Evolutionary conservation across 2,113 vertebrate genomes (phyloP), one percentile per base, ranked within the genome.

Genomic region (Heterocephalus glaber): DNA sequence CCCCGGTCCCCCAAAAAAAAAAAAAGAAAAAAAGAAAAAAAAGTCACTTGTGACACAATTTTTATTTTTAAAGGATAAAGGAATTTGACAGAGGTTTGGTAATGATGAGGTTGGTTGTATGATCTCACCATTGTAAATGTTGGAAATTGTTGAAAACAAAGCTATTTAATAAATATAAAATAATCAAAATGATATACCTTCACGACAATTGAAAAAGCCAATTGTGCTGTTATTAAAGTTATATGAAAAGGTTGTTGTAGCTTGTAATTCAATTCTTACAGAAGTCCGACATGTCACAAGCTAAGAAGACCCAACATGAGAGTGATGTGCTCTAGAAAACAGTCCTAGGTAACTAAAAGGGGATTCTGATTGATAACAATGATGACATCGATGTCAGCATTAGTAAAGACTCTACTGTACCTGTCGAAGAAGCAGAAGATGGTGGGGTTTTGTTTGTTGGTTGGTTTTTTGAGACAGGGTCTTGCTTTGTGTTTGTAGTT

Each of bases 31-130:
- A n/a, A n/a, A n/a, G n/a, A n/a, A n/a, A n/a, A n/a, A n/a, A n/a
- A n/a, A n/a, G n/a, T n/a, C n/a, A 60, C 58, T 60, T 65, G 30
- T 44, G 56, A 93, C 24, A 72, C 11, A 52, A 81, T 0, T 56
- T n/a, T n/a, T n/a, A n/a, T n/a, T n/a, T n/a, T n/a, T n/a, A 61
- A n/a, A 10, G 58, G 58, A 87, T 44, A 60, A 95, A 80, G 58
- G 22, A 90, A 86, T 79, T 83, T 79, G 70, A 38, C 52, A 89
- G 20, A 86, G 33, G 92, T 52, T 54, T 96, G 38, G 49, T 92
- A 81, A 85, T 86, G 60, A 80, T 1, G 19, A n/a, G 14, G 12
- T n/a, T 85, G 11, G 28, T 30, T 9, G 20, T 74, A 90, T 60
- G 7, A 93, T 28, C 12, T 93, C n/a, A 93, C 9, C 33, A 79